These are phyloP conservation scores for Trachymyrmex cornetzi DNA, from an alignment of 1,140 invertebrate species.

Conservation along the genomic window DNA sequence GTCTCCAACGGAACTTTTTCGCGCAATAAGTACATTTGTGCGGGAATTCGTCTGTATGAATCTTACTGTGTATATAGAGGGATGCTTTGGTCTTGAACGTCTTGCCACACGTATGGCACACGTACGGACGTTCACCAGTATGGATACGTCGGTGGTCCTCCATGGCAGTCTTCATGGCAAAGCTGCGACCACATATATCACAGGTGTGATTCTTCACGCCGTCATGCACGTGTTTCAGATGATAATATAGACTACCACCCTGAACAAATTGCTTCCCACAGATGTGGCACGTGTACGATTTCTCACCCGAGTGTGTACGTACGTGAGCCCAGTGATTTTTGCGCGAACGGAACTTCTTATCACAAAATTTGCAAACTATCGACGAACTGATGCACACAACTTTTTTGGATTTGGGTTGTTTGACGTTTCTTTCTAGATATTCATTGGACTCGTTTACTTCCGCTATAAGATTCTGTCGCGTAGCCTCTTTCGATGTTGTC, in stretches of 20 bases:
- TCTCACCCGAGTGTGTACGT: conserved; percentile 61
- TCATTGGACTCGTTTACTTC: background rate
- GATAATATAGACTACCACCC: conserved; percentile 65
- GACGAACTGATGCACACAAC: background rate
- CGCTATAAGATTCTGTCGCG: background rate
- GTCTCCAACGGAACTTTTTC: conserved; percentile 86
- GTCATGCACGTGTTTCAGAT: conserved; percentile 71
- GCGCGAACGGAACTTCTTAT: conserved; percentile 71
- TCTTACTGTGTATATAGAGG: conserved; percentile 87
- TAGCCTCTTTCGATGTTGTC: background rate
- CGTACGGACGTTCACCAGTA: conserved; percentile 89
- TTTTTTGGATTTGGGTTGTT: background rate
- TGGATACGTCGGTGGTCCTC: conserved; percentile 90
- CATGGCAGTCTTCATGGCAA: conserved; percentile 87
- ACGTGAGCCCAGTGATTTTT: conserved; percentile 62
- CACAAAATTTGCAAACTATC: conserved; percentile 56
- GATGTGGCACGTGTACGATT: conserved; percentile 65
- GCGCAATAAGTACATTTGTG: conserved; percentile 85
- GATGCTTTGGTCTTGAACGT: conserved; percentile 87
- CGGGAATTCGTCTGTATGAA: conserved; percentile 86
- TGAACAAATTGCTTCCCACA: conserved; percentile 73
- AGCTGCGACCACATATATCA: conserved; percentile 83
- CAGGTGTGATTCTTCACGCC: conserved; percentile 85
- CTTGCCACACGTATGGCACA: conserved; percentile 89
- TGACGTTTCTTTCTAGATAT: background rate